These are phyloP conservation scores for Drosophila varians DNA, from an alignment of 1,140 invertebrate genomes.

Conservation along the genomic window DNA sequence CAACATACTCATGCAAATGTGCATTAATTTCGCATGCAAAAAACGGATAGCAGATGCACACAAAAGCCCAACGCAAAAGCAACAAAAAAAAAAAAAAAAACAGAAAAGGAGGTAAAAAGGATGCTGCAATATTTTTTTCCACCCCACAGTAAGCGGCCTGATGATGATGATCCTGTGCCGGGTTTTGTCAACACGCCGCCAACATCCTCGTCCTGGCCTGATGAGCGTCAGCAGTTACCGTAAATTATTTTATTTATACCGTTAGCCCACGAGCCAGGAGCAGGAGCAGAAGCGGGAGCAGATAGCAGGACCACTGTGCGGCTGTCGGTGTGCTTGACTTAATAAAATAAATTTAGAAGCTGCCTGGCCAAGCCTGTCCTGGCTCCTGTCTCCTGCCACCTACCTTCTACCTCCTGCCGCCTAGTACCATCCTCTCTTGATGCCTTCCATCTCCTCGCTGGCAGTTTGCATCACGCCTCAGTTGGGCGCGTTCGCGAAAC, in stretches of 20 bases:
- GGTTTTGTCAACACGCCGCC: constrained; percentile 74
- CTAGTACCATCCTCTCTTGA: constrained; percentile 14
- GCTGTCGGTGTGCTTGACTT: constrained; percentile 80
- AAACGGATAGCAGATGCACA: constrained; percentile 54
- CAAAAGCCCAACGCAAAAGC: constrained; percentile 65
- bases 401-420: not conserved
- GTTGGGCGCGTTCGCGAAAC: constrained; percentile 58
- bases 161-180: constrained; percentile 74
- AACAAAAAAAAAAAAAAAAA: too few species aligned
- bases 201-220: constrained; percentile 51
- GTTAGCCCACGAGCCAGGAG: constrained; percentile 46
- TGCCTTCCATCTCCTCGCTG: not conserved
- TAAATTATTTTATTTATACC: constrained; percentile 82
- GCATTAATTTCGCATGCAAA: constrained; percentile 74
- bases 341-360: constrained; percentile 82
- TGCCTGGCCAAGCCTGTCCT: constrained; percentile 38
- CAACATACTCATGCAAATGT: constrained; percentile 49
- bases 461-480: constrained; percentile 49
- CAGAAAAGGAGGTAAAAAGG: too few species aligned
- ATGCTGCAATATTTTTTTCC: constrained; percentile 58
- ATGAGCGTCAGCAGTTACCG: constrained; percentile 80
- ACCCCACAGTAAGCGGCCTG: constrained; percentile 26
- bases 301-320: constrained; percentile 35
- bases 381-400: not conserved
- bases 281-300: not conserved